These are phyloP conservation scores for Enoplosus armatus DNA, from an alignment of 2,797 vertebrate genomes.

Conservation along the genomic window DNA sequence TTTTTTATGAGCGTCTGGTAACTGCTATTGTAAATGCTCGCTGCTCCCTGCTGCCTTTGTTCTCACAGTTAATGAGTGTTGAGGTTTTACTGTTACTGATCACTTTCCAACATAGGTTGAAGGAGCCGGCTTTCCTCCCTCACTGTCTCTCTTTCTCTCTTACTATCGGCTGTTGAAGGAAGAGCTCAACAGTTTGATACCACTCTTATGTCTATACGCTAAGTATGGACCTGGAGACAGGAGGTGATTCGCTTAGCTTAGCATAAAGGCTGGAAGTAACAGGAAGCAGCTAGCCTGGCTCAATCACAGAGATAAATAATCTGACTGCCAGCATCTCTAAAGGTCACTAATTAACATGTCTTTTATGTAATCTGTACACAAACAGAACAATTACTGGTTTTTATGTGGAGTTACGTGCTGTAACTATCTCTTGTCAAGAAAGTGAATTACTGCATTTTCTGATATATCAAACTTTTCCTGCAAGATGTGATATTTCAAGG, in stretches of 20 bases:
- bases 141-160: not conserved
- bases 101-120: not conserved
- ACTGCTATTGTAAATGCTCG: not conserved
- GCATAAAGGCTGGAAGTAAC: not conserved
- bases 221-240: not conserved
- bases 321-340: not conserved
- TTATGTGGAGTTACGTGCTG: not conserved
- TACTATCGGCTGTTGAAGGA: not conserved
- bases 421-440: not conserved
- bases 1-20: not conserved
- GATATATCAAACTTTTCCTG: not conserved
- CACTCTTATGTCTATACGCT: not conserved
- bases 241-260: not conserved
- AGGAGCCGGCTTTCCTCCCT: not conserved
- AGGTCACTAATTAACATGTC: not conserved
- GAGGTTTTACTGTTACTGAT: not conserved
- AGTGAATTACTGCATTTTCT: not conserved
- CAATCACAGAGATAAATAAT: not conserved
- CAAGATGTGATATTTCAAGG: not conserved
- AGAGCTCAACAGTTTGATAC: not conserved
- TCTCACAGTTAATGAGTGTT: not conserved
- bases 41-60: not conserved
- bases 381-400: not conserved
- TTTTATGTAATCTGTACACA: not conserved
- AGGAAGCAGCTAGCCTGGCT: not conserved